A percentile compares a stretch with the other conserved stretches of the same genome.
Evolutionary conservation across 2,113 vertebrate species (phyloP).

Genomic region (Oncorhynchus nerka): DNA sequence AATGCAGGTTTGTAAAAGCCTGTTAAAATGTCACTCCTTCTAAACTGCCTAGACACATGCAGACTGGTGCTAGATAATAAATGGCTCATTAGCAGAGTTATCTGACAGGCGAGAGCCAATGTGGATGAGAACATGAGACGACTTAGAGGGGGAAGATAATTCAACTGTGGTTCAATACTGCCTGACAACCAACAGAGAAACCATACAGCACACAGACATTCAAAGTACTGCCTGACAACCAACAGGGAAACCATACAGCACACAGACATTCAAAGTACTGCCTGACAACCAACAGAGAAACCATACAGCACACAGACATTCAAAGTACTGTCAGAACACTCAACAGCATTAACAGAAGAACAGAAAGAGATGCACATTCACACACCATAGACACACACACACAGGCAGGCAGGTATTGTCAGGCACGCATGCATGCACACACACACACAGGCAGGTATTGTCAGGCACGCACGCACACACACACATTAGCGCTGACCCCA

Average conservation of each 20-base stretch:
- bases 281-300: neutral
- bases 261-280: neutral
- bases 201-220: neutral
- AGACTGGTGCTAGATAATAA: neutral
- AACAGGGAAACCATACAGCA: neutral
- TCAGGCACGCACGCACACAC: no score
- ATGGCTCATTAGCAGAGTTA: constrained; percentile 19
- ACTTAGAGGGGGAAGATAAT: constrained; percentile 1
- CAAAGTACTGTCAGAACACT: no score
- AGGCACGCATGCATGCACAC: no score
- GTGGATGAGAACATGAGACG: neutral
- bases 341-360: no score
- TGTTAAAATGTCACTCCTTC: neutral
- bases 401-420: no score
- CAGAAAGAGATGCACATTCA: no score
- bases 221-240: neutral
- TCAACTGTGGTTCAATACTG: neutral
- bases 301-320: neutral
- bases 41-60: neutral
- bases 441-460: no score
- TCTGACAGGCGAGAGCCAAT: neutral
- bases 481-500: no score
- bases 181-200: neutral
- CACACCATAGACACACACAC: no score
- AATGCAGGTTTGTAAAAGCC: neutral